phyloP scores from a whole-genome alignment of 2,113 vertebrate genomes.

The Anarrhichthys ocellatus region DNA sequence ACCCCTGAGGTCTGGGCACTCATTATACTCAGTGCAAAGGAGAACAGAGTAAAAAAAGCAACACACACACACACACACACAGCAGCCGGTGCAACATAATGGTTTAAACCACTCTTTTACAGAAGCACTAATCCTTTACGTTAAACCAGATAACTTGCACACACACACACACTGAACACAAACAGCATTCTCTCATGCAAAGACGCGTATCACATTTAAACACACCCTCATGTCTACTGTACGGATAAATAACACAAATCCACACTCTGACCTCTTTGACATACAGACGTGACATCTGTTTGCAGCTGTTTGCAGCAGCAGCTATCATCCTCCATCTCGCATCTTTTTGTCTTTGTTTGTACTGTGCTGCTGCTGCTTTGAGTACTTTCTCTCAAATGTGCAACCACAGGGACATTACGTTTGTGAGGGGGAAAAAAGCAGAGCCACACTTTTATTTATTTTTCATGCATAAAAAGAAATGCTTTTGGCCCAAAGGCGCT shows the following conservation, averaged over 20 bases:
- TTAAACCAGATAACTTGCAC: slow-evolving; percentile 55
- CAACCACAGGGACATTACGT: neutral
- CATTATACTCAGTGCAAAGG: slow-evolving; percentile 69
- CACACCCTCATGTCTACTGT: slow-evolving; percentile 45
- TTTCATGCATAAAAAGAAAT: neutral
- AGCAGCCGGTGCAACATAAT: slow-evolving; percentile 22
- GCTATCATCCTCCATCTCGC: slow-evolving; percentile 24
- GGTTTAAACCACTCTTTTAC: slow-evolving; percentile 62
- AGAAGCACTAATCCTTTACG: slow-evolving; percentile 66
- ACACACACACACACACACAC: slow-evolving; percentile 1
- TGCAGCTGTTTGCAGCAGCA: slow-evolving; percentile 55
- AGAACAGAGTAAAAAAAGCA: slow-evolving; percentile 50
- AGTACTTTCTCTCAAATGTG: neutral
- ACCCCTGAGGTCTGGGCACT: slow-evolving; percentile 69
- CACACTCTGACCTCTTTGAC: slow-evolving; percentile 42
- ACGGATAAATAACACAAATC: slow-evolving; percentile 52
- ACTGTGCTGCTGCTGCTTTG: neutral
- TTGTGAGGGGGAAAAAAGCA: neutral
- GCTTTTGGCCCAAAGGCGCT: neutral
- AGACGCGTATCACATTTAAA: slow-evolving; percentile 47
- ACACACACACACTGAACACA: slow-evolving; percentile 35
- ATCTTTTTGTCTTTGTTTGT: slow-evolving; percentile 27
- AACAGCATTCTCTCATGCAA: slow-evolving; percentile 36
- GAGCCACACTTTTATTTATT: neutral
- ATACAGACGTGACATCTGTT: slow-evolving; percentile 29